Base-by-base conservation (phyloP, 2,113 vertebrate species). In the Trichomycterus rosablanca region DNA sequence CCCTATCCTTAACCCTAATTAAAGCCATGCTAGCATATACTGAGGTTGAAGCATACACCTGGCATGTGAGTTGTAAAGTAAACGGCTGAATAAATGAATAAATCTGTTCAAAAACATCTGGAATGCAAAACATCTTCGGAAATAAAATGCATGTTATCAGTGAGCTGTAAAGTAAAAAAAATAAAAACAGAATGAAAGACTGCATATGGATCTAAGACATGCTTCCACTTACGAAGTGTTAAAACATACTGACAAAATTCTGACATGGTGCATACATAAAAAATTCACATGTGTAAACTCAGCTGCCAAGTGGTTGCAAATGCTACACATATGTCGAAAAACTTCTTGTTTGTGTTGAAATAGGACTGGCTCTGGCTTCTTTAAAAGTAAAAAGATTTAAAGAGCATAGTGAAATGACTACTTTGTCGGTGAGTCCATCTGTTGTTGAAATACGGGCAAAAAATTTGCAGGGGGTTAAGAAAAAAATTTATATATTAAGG, bases 221-320 rank as follows among this genome's bases (percentile, higher is more conserved):
- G 26, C 45, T 48, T 78, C 35, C 71, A 61, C 66, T 74, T 60
- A 59, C 71, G 43, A 74, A 49, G 58, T 53, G 62, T 63, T 67
- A 51, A 58, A 69, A 71, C 73, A 53, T 24, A 20, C 20, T 16
- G 42, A 55, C 60, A 72, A 65, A 59, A 71, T 20, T 40, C 49
- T 43, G 70, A 74, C 49, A 73, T 67, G 61, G 51, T 63, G 37
- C 14, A 30, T 46, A 58, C 46, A 72, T 69, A 53, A 55, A 69
- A 74, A 66, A 58, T 68, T 77, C 68, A 66, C 53, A 24, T 73
- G 8, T 77, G 75, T 81, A 89, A 90, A 89, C 89, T 89, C 85
- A 89, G 88, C 85, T 75, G 91, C 90, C 90, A 86, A 85, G 90
- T 84, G 87, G 88, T 84, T 90, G 90, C 84, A 84, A 83, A 89